Conservation (phyloP, 1,140 invertebrate genomes). For the Potamilus streckersoni region DNA sequence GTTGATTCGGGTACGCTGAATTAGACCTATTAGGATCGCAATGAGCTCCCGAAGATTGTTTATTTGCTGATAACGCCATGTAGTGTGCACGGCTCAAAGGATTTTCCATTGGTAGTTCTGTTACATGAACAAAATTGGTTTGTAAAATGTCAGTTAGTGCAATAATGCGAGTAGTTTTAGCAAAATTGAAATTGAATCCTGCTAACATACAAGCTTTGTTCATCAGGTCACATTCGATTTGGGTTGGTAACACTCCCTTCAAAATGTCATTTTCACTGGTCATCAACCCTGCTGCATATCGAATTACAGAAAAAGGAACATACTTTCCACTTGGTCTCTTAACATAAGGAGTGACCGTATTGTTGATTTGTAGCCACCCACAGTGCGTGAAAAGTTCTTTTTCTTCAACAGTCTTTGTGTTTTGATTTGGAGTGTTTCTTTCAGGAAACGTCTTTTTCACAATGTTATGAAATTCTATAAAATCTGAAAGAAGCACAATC, state of each 20-base stretch:
- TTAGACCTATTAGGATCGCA: too few species aligned
- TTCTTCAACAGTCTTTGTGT: constrained; percentile 15
- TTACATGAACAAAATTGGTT: constrained; percentile 47
- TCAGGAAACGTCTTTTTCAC: constrained; percentile 76
- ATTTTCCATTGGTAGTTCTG: constrained; percentile 59
- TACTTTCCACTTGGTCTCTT: constrained; percentile 77
- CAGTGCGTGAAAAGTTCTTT: constrained; percentile 20
- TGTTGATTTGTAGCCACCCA: constrained; percentile 93
- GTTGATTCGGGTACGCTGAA: too few species aligned
- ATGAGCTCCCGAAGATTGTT: neutral
- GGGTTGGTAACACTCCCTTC: constrained; percentile 43
- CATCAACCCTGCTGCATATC: constrained; percentile 60
- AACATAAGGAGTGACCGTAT: constrained; percentile 93
- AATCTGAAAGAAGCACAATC: constrained; percentile 87
- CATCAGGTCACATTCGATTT: constrained; percentile 55
- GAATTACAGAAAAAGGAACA: constrained; percentile 84
- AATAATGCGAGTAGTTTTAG: constrained; percentile 54
- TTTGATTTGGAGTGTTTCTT: constrained; percentile 69
- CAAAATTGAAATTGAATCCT: constrained; percentile 60
- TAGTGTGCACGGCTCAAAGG: constrained; percentile 62
- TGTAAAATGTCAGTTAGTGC: constrained; percentile 48
- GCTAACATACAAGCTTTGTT: constrained; percentile 60
- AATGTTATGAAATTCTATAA: constrained; percentile 86
- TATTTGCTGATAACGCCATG: constrained; percentile 41
- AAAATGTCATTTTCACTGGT: constrained; percentile 40